Percentiles rank a stretch among this genome's conserved stretches.
Conservation (phyloP, 2,113 vertebrate species). For the Takifugu flavidus region DNA sequence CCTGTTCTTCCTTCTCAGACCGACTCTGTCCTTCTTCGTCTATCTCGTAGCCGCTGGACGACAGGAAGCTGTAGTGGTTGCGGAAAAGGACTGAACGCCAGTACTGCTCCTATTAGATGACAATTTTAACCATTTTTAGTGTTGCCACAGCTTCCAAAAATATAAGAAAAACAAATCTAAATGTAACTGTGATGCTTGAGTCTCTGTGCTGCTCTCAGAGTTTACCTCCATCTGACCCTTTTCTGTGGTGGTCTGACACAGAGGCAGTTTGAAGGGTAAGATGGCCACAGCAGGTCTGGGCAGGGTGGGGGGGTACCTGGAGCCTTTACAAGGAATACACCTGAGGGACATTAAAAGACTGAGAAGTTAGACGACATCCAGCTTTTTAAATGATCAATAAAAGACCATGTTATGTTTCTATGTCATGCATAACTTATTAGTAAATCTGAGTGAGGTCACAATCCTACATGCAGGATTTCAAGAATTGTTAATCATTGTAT, state of each 20-base stretch:
- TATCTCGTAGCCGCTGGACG: conserved; percentile 83
- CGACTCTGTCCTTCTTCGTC: conserved; percentile 78
- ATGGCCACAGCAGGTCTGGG: conserved; percentile 90
- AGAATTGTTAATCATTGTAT: too few species aligned
- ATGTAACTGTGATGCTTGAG: background rate
- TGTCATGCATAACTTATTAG: too few species aligned
- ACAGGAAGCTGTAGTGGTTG: conserved; percentile 84
- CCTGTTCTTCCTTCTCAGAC: conserved; percentile 88
- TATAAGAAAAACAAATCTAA: too few species aligned
- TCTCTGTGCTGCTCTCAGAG: background rate
- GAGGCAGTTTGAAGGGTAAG: conserved; percentile 86
- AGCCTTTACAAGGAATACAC: conserved; percentile 96
- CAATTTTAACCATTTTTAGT: background rate
- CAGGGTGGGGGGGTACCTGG: conserved; percentile 90
- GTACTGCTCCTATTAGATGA: conserved; percentile 83
- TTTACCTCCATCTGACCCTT: conserved; percentile 98
- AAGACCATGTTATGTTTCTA: too few species aligned
- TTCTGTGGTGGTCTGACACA: conserved; percentile 89
- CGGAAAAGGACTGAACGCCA: conserved; percentile 90
- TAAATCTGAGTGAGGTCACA: too few species aligned
- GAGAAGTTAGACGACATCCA: background rate
- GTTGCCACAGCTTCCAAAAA: too few species aligned
- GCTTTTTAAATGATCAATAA: too few species aligned
- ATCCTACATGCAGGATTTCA: too few species aligned
- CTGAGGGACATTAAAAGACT: conserved; percentile 59